phyloP scores from a whole-genome alignment of 92 coral and sea anemone species.

The Zoanthus sociatus region DNA sequence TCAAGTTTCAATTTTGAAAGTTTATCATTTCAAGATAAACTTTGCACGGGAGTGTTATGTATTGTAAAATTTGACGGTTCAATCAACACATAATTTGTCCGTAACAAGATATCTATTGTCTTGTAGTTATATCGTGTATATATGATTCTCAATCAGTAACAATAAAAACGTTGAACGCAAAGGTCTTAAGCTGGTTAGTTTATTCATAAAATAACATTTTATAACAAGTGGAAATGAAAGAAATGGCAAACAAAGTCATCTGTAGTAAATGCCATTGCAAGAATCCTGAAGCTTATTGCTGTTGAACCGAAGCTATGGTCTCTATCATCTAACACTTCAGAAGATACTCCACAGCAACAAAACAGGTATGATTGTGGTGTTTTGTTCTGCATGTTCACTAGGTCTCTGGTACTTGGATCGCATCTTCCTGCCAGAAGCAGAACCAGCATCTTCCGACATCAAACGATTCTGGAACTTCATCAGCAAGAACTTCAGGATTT shows the following conservation, averaged over 20 bases:
- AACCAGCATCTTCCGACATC: not conserved
- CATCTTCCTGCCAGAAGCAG: not conserved
- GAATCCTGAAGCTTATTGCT: constrained; percentile 29
- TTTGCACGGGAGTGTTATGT: not conserved
- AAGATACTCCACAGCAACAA: constrained; percentile 60
- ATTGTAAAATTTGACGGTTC: not conserved
- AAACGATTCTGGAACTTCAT: constrained; percentile 7
- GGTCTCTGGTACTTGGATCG: not conserved
- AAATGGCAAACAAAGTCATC: constrained; percentile 48
- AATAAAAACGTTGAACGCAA: no score
- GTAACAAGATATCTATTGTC: not conserved
- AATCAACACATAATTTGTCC: not conserved
- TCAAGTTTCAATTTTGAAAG: no score
- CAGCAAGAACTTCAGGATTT: constrained; percentile 15
- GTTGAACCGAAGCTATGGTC: constrained; percentile 46
- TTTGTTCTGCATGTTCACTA: not conserved
- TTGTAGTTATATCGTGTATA: not conserved
- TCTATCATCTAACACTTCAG: constrained; percentile 33
- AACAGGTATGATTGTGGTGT: constrained; percentile 55
- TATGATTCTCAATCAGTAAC: no score
- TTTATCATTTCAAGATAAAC: no score
- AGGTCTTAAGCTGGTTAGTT: no score
- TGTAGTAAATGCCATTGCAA: constrained; percentile 38
- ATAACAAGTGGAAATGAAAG: no score
- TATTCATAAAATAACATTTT: no score